These are phyloP conservation scores for Tetragonisca angustula DNA, from an alignment of 2,888 invertebrate species.

Conservation along the genomic window DNA sequence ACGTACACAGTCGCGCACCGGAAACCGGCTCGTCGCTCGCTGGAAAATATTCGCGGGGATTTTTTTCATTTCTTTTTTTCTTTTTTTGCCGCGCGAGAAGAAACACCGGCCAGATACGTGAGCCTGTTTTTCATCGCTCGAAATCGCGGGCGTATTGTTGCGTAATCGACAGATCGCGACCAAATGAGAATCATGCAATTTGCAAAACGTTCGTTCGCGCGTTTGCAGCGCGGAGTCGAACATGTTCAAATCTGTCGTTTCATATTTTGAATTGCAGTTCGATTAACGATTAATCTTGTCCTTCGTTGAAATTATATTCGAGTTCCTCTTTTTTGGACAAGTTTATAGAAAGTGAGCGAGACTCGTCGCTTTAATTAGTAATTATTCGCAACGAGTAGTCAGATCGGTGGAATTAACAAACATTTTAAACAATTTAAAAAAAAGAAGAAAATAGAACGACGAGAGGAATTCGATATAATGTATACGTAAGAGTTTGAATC, in stretches of 20 bases:
- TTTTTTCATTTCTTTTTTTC: neutral
- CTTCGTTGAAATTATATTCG: too few relatives aligned
- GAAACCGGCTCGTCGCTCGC: constrained; percentile 20
- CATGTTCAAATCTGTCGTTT: too few relatives aligned
- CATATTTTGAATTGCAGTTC: too few relatives aligned
- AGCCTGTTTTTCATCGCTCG: constrained; percentile 18
- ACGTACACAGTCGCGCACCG: neutral
- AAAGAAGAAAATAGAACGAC: neutral
- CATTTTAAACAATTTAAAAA: too few relatives aligned
- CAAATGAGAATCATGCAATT: constrained; percentile 42
- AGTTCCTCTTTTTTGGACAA: too few relatives aligned
- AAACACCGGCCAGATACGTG: neutral
- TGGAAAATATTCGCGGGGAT: constrained; percentile 5
- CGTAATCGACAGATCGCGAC: constrained; percentile 28
- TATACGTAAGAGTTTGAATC: too few relatives aligned
- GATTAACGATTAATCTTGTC: too few relatives aligned
- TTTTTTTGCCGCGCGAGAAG: neutral
- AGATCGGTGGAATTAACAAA: too few relatives aligned
- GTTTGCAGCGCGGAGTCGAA: neutral
- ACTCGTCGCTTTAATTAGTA: too few relatives aligned
- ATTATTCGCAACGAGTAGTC: too few relatives aligned
- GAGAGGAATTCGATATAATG: neutral
- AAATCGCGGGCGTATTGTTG: constrained; percentile 33
- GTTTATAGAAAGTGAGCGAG: too few relatives aligned
- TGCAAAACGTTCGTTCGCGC: neutral